These are phyloP conservation scores for Drosophila watanabei DNA, from an alignment of 1,140 invertebrate species.

Conservation along the genomic window DNA sequence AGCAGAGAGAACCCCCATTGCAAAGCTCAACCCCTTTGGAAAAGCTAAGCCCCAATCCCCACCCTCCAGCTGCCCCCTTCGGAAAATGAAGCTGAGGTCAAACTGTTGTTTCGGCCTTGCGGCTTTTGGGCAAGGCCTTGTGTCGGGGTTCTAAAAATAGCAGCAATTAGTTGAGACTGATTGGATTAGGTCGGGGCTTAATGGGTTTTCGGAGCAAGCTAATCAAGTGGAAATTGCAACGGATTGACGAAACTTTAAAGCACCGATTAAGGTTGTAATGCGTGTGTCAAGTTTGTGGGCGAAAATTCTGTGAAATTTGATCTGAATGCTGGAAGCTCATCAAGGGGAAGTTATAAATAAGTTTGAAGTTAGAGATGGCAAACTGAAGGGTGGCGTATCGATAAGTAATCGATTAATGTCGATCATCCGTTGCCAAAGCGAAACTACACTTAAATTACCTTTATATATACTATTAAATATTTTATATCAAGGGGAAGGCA, in stretches of 20 bases:
- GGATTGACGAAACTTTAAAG: slow-evolving; percentile 3
- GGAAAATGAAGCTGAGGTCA: slow-evolving; percentile 40
- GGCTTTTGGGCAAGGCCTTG: slow-evolving; percentile 48
- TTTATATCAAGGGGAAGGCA: too few species aligned
- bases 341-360: slow-evolving; percentile 6
- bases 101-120: slow-evolving; percentile 44
- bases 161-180: slow-evolving; percentile 42
- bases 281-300: background rate
- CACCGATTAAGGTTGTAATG: slow-evolving; percentile 1
- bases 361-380: background rate
- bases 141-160: slow-evolving; percentile 45
- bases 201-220: slow-evolving; percentile 16
- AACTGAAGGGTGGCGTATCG: background rate
- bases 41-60: background rate
- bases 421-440: too few species aligned
- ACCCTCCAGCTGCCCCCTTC: background rate
- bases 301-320: slow-evolving; percentile 21
- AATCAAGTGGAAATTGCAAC: slow-evolving; percentile 18
- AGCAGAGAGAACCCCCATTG: slow-evolving; percentile 19
- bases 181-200: slow-evolving; percentile 20
- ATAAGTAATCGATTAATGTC: background rate
- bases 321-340: slow-evolving; percentile 2
- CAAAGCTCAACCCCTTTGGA: background rate
- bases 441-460: background rate
- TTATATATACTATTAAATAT: too few species aligned